Evolutionary conservation across 1,140 invertebrate species (phyloP), one percentile per base, ranked within the genome.

Genomic region (Caenorhabditis brenneri): DNA sequence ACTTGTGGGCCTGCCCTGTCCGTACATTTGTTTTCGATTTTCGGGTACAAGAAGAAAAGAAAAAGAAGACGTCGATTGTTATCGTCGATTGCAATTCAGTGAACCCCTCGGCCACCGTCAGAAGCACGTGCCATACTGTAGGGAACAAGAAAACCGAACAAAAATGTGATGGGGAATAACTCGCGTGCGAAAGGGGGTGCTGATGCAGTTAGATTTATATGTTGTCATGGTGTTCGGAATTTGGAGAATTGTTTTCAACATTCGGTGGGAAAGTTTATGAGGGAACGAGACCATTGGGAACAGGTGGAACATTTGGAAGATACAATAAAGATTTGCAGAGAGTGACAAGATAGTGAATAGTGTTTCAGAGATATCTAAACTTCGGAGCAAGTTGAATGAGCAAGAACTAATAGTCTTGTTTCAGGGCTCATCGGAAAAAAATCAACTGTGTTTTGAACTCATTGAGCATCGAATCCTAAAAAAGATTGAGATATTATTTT

Each of bases 21-120:
- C 29, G 65, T 74, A 65, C 58, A 65, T 33, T 65, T 74, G 65
- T 74, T 74, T 74, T 74, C 65, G 33, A 74, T 74, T 74, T 42
- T 74, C 65, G 65, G 65, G 65, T 74, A 74, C 65, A 74, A 33
- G 5, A 65, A 65, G 31, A 51, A 51, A 36, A 65, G 31, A 65
- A 36, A 36, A 36, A 42, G 36, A 74, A 31, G 36, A 74, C 53
- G 53, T 55, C 53, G 65, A 42, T 42, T 42, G 65, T 42, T 42
- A 42, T 74, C 65, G 65, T 65, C 58, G 12, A 16, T 36, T 74
- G 65, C 65, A 74, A 74, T 74, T 74, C 29, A 42, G 65, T 74
- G 65, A 74, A 74, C 65, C 65, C 65, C 22, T 55, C 24, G 22
- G 15, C 39, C 39, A 42, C 39, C 39, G 12, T n/a, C 12, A 16